phyloP scores from a whole-genome alignment of 2,888 invertebrate genomes.

The Acleris sparsana region DNA sequence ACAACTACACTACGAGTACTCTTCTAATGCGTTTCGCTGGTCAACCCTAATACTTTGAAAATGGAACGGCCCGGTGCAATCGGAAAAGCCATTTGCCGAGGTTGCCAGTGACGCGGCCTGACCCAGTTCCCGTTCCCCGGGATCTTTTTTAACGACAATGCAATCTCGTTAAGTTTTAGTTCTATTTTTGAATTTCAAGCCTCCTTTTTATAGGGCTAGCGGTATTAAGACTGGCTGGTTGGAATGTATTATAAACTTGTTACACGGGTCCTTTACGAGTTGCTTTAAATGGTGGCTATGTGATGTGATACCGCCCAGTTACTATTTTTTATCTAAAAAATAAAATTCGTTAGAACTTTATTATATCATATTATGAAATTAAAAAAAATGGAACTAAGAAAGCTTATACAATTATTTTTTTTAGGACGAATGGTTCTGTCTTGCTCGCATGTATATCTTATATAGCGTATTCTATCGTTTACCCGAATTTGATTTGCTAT shows the following conservation, averaged over 20 bases:
- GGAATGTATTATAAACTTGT: slow-evolving; percentile 13
- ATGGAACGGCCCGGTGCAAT: slow-evolving; percentile 48
- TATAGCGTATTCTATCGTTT: too few species aligned
- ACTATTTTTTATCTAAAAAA: too few species aligned
- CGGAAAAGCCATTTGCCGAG: slow-evolving; percentile 61
- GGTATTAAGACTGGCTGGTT: background rate
- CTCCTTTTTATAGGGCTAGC: background rate
- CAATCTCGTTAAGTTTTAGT: slow-evolving; percentile 55
- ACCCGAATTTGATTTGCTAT: too few species aligned
- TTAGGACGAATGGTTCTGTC: too few species aligned
- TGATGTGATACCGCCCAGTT: slow-evolving; percentile 4
- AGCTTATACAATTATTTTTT: too few species aligned
- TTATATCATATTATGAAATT: too few species aligned
- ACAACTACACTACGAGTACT: background rate
- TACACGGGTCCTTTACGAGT: slow-evolving; percentile 16
- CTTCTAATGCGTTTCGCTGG: background rate
- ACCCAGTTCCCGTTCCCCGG: slow-evolving; percentile 52
- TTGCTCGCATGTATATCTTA: too few species aligned
- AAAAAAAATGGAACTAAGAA: too few species aligned
- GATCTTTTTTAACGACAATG: slow-evolving; percentile 56
- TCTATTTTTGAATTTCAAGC: slow-evolving; percentile 25
- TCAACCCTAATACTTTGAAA: slow-evolving; percentile 39
- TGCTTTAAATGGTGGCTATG: background rate
- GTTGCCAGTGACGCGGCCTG: slow-evolving; percentile 52
- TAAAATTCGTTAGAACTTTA: too few species aligned